A percentile compares a stretch with the other conserved stretches of the same genome.
These are phyloP conservation scores for Gasteruption jaculator DNA, from an alignment of 2,888 invertebrate species.

Conservation along the genomic window DNA sequence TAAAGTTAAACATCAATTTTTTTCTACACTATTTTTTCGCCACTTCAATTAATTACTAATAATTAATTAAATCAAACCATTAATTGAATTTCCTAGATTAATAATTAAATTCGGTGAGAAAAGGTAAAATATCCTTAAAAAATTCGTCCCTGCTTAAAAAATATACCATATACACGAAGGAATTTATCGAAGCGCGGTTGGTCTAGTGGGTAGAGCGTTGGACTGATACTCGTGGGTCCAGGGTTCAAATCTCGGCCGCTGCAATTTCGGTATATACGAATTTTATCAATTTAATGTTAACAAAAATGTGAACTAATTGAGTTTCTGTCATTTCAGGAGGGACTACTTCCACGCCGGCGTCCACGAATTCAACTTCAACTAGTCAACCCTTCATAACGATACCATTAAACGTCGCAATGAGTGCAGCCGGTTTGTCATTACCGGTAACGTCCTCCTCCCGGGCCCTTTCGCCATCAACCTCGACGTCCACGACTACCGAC, in stretches of 20 bases:
- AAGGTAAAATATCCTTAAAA: too few relatives aligned
- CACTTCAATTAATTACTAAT: too few relatives aligned
- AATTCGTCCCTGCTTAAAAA: too few relatives aligned
- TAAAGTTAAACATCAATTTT: too few relatives aligned
- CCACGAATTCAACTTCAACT: conserved; percentile 37
- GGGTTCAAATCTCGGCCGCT: conserved; percentile 5
- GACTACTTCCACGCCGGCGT: conserved; percentile 34
- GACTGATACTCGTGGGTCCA: too few relatives aligned
- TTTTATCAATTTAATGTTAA: conserved; percentile 1
- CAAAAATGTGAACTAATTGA: conserved; percentile 8
- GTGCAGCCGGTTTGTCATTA: conserved; percentile 52
- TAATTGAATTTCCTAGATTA: too few relatives aligned
- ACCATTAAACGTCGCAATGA: conserved; percentile 65
- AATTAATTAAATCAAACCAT: too few relatives aligned
- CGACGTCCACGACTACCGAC: conserved; percentile 36
- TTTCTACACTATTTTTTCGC: too few relatives aligned
- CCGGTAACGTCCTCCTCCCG: conserved; percentile 38
- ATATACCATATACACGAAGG: too few relatives aligned
- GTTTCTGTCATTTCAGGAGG: conserved; percentile 13
- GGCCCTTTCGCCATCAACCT: conserved; percentile 36
- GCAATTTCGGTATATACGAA: not conserved
- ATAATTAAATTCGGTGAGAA: too few relatives aligned
- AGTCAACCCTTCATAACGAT: conserved; percentile 65
- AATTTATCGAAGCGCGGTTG: too few relatives aligned
- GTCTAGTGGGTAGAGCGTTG: too few relatives aligned